Evolutionary conservation across 2,888 invertebrate species (phyloP).

Genomic region (Dorcus parallelipipedus): DNA sequence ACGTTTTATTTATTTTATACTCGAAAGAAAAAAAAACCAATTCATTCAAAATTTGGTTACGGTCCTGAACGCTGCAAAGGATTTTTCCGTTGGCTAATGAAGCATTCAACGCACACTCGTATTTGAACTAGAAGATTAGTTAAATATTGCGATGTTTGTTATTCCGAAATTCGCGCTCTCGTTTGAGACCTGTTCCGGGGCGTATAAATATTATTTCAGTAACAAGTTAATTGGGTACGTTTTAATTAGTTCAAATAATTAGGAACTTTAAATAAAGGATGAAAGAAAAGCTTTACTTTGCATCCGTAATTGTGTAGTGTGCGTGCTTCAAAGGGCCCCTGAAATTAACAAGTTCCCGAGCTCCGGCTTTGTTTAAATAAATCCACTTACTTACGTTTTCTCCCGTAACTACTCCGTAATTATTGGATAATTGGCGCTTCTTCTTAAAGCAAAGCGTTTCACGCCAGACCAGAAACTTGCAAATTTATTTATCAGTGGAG

Average conservation of each 20-base stretch:
- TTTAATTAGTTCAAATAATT: slow-evolving; percentile 34
- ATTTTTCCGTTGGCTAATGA: slow-evolving; percentile 31
- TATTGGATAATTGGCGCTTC: not conserved
- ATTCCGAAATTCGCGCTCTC: slow-evolving; percentile 27
- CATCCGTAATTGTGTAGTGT: not conserved
- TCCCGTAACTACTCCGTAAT: not conserved
- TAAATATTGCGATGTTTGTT: slow-evolving; percentile 33
- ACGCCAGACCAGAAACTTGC: no score
- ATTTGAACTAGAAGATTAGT: slow-evolving; percentile 34
- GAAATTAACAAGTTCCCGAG: not conserved
- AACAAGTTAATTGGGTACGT: slow-evolving; percentile 34
- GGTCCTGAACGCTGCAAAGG: not conserved
- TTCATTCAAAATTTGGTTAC: not conserved
- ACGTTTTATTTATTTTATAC: slow-evolving; percentile 6
- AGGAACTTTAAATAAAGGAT: slow-evolving; percentile 29
- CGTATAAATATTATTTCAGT: slow-evolving; percentile 33
- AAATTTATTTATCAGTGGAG: no score
- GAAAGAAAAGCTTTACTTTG: slow-evolving; percentile 17
- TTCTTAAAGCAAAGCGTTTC: no score
- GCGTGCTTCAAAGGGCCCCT: not conserved
- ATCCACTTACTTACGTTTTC: not conserved
- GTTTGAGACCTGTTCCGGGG: slow-evolving; percentile 25
- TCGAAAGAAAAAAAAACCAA: not conserved
- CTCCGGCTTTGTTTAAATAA: not conserved
- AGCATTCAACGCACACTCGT: slow-evolving; percentile 31